Evolutionary conservation across 2,888 invertebrate species (phyloP), one percentile per base, ranked within the genome.

Genomic region (Eristalinus sepulchralis): DNA sequence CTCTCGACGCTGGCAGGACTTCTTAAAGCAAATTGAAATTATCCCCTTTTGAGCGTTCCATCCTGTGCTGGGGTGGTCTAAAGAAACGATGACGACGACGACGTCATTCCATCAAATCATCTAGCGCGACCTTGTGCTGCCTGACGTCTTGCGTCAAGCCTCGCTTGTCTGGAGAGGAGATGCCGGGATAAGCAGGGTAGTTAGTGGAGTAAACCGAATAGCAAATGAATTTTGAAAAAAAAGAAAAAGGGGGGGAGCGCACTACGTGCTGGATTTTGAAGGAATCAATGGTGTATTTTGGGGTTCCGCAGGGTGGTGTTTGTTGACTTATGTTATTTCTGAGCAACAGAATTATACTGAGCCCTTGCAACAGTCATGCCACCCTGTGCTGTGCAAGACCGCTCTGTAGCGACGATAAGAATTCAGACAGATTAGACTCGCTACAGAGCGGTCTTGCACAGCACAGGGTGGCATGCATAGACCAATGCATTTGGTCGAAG

Each of bases 101-200:
- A 62, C 55, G 70, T 62, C 47, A 77, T 86, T 86, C 72, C 78
- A 86, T 86, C 82, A 86, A 86, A 85, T 77, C 77, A 72, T 59
- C 77, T 80, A 60, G 47, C 36, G 24, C 39, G 47, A 60, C 57
- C 47, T 66, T 11, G 20, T 64, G 20, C 9, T 13, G 20, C 11
- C 10, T 13, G 9, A 11, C 59, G 62, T 47, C 39, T 17, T 53
- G 68, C 10, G 55, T 9, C 6, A 27, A 66, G 33, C 24, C 53
- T 73, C 39, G 59, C 55, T 36, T 22, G 62, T 57, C 3, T 20
- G 76, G 27, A 36, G 22, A 34, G 60, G 4, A 9, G 24, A 22
- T 5, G 17, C 17, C 8, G 53, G 73, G 78, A 86, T 86, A 86
- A 86, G 86, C 75, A 27, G 27, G 67, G 75, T 71, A 83, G 78